Evolutionary conservation across 2,888 invertebrate species (phyloP).

Genomic region (Leptopterna dolabrata): DNA sequence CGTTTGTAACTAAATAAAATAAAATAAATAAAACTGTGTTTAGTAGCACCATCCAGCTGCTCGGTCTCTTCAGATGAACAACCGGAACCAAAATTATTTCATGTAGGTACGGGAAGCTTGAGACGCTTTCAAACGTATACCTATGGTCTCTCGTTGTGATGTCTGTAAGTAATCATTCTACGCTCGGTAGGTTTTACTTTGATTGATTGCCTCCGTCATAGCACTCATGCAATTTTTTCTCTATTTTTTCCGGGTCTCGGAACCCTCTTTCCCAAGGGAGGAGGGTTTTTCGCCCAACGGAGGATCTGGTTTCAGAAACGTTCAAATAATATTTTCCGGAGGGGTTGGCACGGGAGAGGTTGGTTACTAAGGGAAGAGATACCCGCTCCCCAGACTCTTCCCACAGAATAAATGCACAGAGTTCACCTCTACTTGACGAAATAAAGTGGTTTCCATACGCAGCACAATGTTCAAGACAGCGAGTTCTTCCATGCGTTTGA

Average conservation of each 20-base stretch:
- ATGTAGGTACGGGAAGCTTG: too few relatives aligned
- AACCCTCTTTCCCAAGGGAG: neutral
- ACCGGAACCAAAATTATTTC: too few relatives aligned
- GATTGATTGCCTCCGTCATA: too few relatives aligned
- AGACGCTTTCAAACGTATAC: too few relatives aligned
- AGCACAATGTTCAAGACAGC: neutral
- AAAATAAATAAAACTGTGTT: too few relatives aligned
- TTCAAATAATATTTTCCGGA: conserved; percentile 25
- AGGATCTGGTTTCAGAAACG: neutral
- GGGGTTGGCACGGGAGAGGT: neutral
- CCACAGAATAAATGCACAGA: neutral
- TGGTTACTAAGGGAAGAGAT: conserved; percentile 9
- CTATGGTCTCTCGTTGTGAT: too few relatives aligned
- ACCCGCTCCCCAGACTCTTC: neutral
- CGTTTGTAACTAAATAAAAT: too few relatives aligned
- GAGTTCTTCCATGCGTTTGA: neutral
- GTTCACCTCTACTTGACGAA: neutral
- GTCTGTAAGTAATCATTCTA: too few relatives aligned
- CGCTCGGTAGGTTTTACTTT: too few relatives aligned
- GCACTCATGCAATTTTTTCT: too few relatives aligned
- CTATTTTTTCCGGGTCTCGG: neutral
- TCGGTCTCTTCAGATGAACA: too few relatives aligned
- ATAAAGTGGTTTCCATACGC: neutral
- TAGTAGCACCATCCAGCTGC: too few relatives aligned
- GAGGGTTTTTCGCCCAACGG: neutral